phyloP scores from a whole-genome alignment of 2,797 vertebrate genomes.

The Momotus momota region DNA sequence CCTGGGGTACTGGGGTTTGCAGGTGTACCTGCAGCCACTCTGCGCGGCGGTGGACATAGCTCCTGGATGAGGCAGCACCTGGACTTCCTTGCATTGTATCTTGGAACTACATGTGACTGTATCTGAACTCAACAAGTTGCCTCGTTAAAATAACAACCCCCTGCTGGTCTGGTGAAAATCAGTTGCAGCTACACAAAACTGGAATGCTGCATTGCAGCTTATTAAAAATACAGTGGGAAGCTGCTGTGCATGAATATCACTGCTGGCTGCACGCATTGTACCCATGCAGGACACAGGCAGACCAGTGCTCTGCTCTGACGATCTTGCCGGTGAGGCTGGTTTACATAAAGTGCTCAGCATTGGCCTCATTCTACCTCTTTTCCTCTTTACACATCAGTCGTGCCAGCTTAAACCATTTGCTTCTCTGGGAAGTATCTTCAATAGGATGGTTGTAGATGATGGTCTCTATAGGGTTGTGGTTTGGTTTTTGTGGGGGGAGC shows the following conservation, averaged over 20 bases:
- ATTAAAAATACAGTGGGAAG: not conserved
- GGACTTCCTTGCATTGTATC: not conserved
- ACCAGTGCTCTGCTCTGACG: not conserved
- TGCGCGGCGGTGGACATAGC: rapidly evolving
- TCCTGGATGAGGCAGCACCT: rapidly evolving
- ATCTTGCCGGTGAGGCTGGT: not conserved
- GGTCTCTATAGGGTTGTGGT: not conserved
- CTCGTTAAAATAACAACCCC: not conserved
- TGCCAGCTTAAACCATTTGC: not conserved
- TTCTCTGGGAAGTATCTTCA: not conserved
- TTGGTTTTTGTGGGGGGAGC: not conserved
- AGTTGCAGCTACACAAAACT: not conserved
- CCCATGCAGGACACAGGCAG: not conserved
- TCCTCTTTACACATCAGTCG: not conserved
- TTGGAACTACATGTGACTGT: not conserved
- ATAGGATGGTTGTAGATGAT: not conserved
- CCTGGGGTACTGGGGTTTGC: not conserved
- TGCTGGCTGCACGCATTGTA: not conserved
- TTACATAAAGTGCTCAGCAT: not conserved
- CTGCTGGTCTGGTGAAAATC: not conserved
- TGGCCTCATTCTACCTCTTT: not conserved
- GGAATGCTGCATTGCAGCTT: not conserved
- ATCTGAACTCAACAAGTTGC: not conserved
- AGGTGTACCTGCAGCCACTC: rapidly evolving
- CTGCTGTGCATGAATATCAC: not conserved